phyloP scores from a whole-genome alignment of 1,140 invertebrate species.

The Drosophila trapezifrons region DNA sequence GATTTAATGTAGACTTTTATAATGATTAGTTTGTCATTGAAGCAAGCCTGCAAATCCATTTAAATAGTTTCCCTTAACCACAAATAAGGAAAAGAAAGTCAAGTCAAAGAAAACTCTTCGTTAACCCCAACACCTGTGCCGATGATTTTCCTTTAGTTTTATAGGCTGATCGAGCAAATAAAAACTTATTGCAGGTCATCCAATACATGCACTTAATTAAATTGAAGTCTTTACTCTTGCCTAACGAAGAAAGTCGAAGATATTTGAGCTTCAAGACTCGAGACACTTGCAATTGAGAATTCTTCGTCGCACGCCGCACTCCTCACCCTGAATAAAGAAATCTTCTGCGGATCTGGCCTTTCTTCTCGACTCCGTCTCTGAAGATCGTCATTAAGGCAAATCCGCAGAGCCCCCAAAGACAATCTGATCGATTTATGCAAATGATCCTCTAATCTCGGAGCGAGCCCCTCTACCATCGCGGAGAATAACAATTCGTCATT shows the following conservation, averaged over 20 bases:
- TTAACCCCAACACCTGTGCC: neutral
- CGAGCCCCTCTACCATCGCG: neutral
- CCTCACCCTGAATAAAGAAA: constrained; percentile 3
- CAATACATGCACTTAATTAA: constrained; percentile 4
- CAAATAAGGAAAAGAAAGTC: neutral
- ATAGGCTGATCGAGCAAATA: neutral
- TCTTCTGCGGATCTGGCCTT: constrained; percentile 1
- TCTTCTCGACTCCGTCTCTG: neutral
- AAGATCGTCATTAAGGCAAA: constrained; percentile 17
- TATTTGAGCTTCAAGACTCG: neutral
- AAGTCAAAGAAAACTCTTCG: neutral
- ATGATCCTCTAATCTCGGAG: constrained; percentile 39
- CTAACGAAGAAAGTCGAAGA: constrained; percentile 19
- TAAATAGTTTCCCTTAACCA: neutral
- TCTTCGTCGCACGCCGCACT: neutral
- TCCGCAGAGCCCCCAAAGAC: constrained; percentile 19
- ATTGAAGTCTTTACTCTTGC: constrained; percentile 10
- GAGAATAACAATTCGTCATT: constrained; percentile 56
- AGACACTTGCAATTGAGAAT: constrained; percentile 18
- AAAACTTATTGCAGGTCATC: constrained; percentile 5
- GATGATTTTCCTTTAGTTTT: neutral
- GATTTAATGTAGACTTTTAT: neutral
- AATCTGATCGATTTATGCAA: constrained; percentile 50
- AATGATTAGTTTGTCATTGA: neutral
- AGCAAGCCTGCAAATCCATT: neutral